phyloP scores from a whole-genome alignment of 2,797 vertebrate genomes.

The Chanos chanos region DNA sequence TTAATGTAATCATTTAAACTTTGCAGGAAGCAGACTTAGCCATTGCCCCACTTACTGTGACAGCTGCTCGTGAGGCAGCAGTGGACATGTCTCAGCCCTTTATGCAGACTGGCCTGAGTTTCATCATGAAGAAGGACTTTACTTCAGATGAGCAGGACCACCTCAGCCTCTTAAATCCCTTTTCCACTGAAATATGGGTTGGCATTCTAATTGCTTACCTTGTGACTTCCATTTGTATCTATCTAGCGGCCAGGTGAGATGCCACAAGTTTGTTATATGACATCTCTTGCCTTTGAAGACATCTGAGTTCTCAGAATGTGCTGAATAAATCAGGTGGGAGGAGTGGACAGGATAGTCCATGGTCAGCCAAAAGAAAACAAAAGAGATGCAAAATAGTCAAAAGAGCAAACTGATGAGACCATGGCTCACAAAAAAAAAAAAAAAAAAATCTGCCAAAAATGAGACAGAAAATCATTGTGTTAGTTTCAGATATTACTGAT shows the following conservation, averaged over 20 bases:
- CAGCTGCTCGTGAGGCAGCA: conserved; percentile 64
- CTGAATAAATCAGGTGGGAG: no score
- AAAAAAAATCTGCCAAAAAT: no score
- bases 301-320: no score
- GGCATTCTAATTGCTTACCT: conserved; percentile 78
- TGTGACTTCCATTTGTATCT: conserved; percentile 79
- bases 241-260: conserved; percentile 77
- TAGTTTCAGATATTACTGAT: no score
- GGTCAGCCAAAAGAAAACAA: no score
- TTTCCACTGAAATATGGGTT: conserved; percentile 82
- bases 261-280: not conserved
- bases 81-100: conserved; percentile 85
- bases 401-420: no score
- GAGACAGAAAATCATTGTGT: not conserved
- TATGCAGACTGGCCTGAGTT: conserved; percentile 83
- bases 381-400: no score
- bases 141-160: conserved; percentile 55
- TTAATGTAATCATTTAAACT: no score
- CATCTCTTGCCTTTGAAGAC: not conserved
- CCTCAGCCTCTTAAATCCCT: conserved; percentile 79
- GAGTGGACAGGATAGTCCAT: no score
- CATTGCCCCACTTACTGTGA: conserved; percentile 80
- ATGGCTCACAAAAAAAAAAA: no score
- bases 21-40: conserved; percentile 87
- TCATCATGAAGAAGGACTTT: conserved; percentile 71